These are phyloP conservation scores for Hedya salicella DNA, from an alignment of 2,888 invertebrate species.

Conservation along the genomic window DNA sequence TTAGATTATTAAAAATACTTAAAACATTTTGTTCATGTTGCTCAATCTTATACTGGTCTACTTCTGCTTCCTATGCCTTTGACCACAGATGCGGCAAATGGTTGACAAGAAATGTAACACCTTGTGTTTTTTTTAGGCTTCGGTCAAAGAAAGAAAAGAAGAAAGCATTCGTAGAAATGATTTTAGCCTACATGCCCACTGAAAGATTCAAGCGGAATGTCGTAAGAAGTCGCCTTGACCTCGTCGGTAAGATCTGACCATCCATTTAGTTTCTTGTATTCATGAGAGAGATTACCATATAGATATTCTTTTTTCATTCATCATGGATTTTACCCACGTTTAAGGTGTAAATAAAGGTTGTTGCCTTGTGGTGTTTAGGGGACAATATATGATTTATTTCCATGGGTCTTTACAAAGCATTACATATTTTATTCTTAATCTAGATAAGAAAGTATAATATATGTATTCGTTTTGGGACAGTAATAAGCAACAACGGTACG, in stretches of 20 bases:
- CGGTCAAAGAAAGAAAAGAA: constrained; percentile 64
- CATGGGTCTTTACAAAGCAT: background rate
- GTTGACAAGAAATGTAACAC: background rate
- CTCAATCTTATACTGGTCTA: no score
- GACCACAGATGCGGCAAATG: no score
- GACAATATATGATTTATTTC: background rate
- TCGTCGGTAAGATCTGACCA: constrained; percentile 80
- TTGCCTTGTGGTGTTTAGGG: constrained; percentile 8
- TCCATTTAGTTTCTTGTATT: background rate
- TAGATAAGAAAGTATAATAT: no score
- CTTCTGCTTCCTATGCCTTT: no score
- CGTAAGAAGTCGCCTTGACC: constrained; percentile 86
- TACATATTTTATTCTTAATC: background rate
- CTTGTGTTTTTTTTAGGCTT: constrained; percentile 17
- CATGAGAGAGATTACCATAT: constrained; percentile 34
- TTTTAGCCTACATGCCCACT: constrained; percentile 85
- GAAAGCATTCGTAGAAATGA: constrained; percentile 78
- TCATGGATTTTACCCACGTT: constrained; percentile 25
- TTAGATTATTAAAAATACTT: no score
- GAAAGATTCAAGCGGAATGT: constrained; percentile 87
- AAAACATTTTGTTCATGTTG: no score
- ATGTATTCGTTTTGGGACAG: no score
- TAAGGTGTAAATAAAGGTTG: constrained; percentile 30
- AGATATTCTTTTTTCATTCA: constrained; percentile 18
- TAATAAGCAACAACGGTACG: no score